These are phyloP conservation scores for Echinarachnius parma DNA, from an alignment of 53 echinoderm and acorn worm species.

Conservation along the genomic window DNA sequence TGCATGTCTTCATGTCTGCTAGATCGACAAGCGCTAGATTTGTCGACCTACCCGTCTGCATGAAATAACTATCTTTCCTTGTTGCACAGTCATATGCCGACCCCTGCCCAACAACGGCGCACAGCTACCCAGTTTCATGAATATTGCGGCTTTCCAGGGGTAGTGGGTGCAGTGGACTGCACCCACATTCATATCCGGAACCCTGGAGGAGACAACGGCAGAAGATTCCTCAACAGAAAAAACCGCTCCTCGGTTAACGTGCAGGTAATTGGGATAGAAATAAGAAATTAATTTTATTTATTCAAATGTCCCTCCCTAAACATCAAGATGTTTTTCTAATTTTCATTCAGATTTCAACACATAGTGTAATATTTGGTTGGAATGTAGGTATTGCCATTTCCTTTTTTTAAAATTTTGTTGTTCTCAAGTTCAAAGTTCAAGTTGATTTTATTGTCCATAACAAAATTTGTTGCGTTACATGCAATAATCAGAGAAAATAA, in stretches of 20 bases:
- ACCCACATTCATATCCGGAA: conserved; percentile 10
- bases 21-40: too few relatives aligned
- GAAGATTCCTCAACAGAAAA: conserved; percentile 30
- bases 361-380: neutral
- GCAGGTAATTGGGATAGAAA: conserved; percentile 3
- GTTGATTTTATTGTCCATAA: too few relatives aligned
- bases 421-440: too few relatives aligned
- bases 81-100: too few relatives aligned
- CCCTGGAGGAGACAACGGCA: conserved; percentile 15
- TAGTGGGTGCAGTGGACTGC: conserved; percentile 28
- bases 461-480: too few relatives aligned
- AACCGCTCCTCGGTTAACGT: conserved; percentile 3
- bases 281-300: neutral
- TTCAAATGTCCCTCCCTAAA: neutral
- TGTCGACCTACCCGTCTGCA: too few relatives aligned
- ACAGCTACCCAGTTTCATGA: too few relatives aligned
- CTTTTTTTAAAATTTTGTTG: neutral
- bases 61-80: too few relatives aligned
- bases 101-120: neutral
- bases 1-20: too few relatives aligned
- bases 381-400: neutral
- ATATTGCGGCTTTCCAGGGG: conserved; percentile 20
- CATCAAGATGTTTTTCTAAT: neutral
- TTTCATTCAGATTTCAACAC: neutral
- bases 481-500: too few relatives aligned